Conservation (phyloP, 2,797 vertebrate species). For the Chelon labrosus region DNA sequence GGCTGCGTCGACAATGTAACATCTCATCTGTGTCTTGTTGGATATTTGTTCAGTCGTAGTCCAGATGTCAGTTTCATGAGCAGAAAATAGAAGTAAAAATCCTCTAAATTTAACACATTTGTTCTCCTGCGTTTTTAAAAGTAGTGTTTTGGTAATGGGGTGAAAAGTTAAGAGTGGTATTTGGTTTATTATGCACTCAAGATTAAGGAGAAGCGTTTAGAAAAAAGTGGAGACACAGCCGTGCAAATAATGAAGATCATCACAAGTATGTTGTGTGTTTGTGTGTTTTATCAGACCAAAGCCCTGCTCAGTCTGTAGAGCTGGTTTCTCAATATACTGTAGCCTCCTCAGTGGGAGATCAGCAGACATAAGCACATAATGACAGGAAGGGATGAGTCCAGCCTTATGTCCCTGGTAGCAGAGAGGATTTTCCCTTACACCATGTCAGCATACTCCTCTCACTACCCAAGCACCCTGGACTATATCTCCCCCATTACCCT, state of each 20-base stretch:
- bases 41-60: constrained; percentile 7
- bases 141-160: constrained; percentile 5
- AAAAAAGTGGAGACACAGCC: constrained; percentile 6
- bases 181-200: constrained; percentile 19
- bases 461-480: constrained; percentile 21
- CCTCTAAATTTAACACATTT: neutral
- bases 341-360: constrained; percentile 41
- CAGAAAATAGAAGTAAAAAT: neutral
- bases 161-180: constrained; percentile 36
- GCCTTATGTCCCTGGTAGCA: constrained; percentile 34
- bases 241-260: constrained; percentile 11
- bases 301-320: constrained; percentile 31
- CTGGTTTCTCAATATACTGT: constrained; percentile 34
- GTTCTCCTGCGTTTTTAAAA: constrained; percentile 2
- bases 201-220: constrained; percentile 35
- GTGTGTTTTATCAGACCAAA: constrained; percentile 24
- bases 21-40: neutral
- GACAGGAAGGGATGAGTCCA: constrained; percentile 65
- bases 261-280: constrained; percentile 4
- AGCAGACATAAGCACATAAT: constrained; percentile 65
- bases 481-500: constrained; percentile 15
- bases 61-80: constrained; percentile 18
- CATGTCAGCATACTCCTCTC: constrained; percentile 24
- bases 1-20: neutral
- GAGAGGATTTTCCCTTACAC: constrained; percentile 28